Evolutionary conservation across 2,113 vertebrate species (phyloP), one percentile per base, ranked within the genome.

Genomic region (Oryzias celebensis): DNA sequence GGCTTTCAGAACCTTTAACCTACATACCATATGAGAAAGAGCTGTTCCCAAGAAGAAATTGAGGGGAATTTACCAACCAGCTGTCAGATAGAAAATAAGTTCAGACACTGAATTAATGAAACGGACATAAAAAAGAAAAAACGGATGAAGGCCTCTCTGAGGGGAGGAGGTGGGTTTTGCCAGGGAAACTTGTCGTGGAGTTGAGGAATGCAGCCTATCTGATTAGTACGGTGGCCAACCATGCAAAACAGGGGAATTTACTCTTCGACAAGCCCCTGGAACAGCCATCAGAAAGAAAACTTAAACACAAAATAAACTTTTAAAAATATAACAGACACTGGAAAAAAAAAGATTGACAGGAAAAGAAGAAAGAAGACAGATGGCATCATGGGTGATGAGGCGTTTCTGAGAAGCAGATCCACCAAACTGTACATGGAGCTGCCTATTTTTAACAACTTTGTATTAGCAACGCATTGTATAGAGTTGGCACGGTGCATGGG

Each of bases 111-210:
- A 48, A 5, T 16, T 5, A 4, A 43, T 17, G 22, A 63, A 75
- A 59, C 42, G 24, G 46, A 54, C 62, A 58, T 10, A 8, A 41
- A 7, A n/a, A 31, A 23, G 12, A 57, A 65, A 62, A 57, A 67
- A 65, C 44, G 72, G 80, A 78, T 76, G 71, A 78, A 58, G 22
- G 18, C 12, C 43, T 71, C 73, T 69, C 26, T 51, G 45, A 26
- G 18, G 22, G 48, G 14, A 43, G 56, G 43, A 44, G 53, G 17
- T 31, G 45, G 16, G 1, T 61, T 68, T 42, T 64, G 41, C 64
- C 73, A 68, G 36, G 84, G 80, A 81, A 75, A 86, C 73, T 58
- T 73, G 74, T 70, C 58, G 71, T 23, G 62, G 62, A 54, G 51
- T 15, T 46, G 59, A 79, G 66, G 59, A 84, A 84, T 82, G 74